Evolutionary conservation across 2,113 vertebrate genomes (phyloP), one percentile per base, ranked within the genome.

Genomic region (Hipposideros armiger): DNA sequence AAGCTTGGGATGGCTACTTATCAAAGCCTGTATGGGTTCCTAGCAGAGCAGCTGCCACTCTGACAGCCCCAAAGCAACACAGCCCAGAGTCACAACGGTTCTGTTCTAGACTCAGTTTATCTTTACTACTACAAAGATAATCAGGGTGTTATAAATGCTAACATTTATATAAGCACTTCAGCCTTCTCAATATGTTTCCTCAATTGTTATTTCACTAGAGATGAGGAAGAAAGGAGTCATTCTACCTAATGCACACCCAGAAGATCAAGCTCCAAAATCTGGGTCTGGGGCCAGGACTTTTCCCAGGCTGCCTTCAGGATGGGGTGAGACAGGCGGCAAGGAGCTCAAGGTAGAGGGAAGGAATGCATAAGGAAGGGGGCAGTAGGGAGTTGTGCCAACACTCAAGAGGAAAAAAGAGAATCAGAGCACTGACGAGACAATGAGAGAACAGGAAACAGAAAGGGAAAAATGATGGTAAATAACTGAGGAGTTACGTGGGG

Each of bases 81-180:
- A 90, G 42, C 32, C 93, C 56, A n/a, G 26, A 91, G 28, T 78
- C 69, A 74, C 56, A 24, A 26, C 91, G 15, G 26, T 54, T 76
- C 89, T 83, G 4, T 8, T 87, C 58, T 87, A 86, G 78, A 72
- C 56, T 77, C 24, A 42, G 36, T 66, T 72, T 87, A 67, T 85
- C 60, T 96, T 32, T 32, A 78, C 76, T 90, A 91, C 64, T 87
- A 58, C 62, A 86, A 87, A 40, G 22, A 56, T 92, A 76, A 83
- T 92, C 42, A 81, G 67, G 45, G 36, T 66, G 56, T 73, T 82
- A 90, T 19, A 47, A 90, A 81, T 56, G 45, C 24, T 90, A 60
- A 62, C 86, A 95, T 88, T 92, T 91, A 87, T 24, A 87, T 72
- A 92, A 90, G 77, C 42, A 88, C 17, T 72, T 88, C 47, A 73